phyloP scores from a whole-genome alignment of 2,797 vertebrate genomes.

The Hyperoplus immaculatus region DNA sequence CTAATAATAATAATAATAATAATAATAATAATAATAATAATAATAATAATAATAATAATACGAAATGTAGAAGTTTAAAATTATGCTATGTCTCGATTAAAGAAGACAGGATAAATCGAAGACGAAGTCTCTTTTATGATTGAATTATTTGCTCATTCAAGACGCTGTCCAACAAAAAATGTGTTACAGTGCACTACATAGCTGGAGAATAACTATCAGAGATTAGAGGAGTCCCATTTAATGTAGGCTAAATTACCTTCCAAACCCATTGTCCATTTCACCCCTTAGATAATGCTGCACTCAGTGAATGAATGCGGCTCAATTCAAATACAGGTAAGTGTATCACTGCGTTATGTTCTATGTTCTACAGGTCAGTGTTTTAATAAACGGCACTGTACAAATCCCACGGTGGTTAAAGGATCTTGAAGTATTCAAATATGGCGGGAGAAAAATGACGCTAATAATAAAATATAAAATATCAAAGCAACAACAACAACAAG shows the following conservation, averaged over 20 bases:
- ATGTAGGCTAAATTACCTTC: background rate
- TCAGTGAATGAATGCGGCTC: background rate
- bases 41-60: too few species aligned
- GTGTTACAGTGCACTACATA: background rate
- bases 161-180: background rate
- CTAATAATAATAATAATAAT: too few species aligned
- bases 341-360: background rate
- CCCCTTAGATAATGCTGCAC: background rate
- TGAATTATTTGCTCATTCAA: background rate
- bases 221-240: background rate
- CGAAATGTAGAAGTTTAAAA: background rate
- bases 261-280: too few species aligned
- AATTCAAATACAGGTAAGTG: background rate
- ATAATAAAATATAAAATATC: constrained; percentile 9
- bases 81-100: background rate
- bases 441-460: constrained; percentile 13
- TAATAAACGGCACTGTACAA: background rate
- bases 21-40: too few species aligned
- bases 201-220: background rate
- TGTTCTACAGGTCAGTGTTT: background rate
- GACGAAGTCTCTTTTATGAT: background rate
- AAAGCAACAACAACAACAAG: too few species aligned
- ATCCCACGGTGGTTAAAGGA: background rate
- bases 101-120: background rate
- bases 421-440: constrained; percentile 1